Evolutionary conservation across 2,113 vertebrate genomes (phyloP), one percentile per base, ranked within the genome.

Genomic region (Acanthisitta chloris): DNA sequence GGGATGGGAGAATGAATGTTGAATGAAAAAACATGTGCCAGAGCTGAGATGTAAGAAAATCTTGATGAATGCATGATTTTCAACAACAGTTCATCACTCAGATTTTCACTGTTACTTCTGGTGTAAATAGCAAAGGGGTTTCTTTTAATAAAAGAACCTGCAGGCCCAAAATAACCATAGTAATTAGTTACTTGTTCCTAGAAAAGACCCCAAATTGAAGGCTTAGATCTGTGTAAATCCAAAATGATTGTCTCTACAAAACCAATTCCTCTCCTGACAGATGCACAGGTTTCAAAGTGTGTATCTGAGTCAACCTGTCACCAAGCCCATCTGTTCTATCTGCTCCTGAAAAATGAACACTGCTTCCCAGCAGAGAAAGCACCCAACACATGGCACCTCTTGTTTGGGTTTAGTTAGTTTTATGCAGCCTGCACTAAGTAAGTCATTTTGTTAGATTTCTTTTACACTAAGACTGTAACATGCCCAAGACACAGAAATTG

Each of bases 351-450:
- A 90, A 70, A 86, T 9, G 26, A 83, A 34, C 43, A 34, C 10
- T 0, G 0, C 58, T 89, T 67, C 0, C 0, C 29, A 59, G 61
- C 26, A 72, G 58, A 72, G 61, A 38, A 76, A 82, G 16, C 43
- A 55, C 62, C 36, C 23, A 64, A 76, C 3, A 0, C 6, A 14
- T 28, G 29, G 20, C 25, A 80, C 6, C 0, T 4, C 40, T 71
- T 72, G 20, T 45, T 40, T n/a, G 42, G 33, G 9, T 17, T 91
- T 33, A 36, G n/a, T 20, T 46, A 1, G 0, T 67, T 92, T 86
- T 51, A 38, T 26, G 38, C 34, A 72, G 61, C 34, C 34, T 42
- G 43, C 33, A 38, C 46, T 45, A 45, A 61, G 42, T 33, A 70
- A 71, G 21, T 4, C 5, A 33, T 70, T 43, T 31, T 38, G 17